phyloP scores from a whole-genome alignment of 2,113 vertebrate species.

The Nothobranchius kuhntae region DNA sequence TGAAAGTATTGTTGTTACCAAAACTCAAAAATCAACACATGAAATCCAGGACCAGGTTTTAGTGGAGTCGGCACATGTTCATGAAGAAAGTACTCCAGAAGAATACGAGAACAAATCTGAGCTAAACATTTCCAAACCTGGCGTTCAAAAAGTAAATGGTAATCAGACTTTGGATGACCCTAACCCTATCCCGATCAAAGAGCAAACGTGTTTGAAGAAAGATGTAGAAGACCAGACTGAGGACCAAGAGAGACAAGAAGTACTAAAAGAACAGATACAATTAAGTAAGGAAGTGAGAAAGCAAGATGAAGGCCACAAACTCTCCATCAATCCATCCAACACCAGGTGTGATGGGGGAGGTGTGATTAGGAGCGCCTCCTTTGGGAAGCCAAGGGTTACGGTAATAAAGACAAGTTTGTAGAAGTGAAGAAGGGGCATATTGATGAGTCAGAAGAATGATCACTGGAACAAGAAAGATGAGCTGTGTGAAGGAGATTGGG shows the following conservation, averaged over 20 bases:
- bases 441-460: not conserved
- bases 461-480: constrained; percentile 15
- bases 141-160: not conserved
- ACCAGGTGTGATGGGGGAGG: constrained; percentile 12
- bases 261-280: constrained; percentile 24
- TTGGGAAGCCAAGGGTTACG: constrained; percentile 69
- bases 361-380: constrained; percentile 53
- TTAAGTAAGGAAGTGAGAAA: constrained; percentile 22
- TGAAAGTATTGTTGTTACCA: constrained; percentile 4
- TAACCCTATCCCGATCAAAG: not conserved
- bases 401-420: constrained; percentile 77
- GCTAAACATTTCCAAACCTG: constrained; percentile 11
- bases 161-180: constrained; percentile 8
- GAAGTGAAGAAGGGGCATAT: not conserved
- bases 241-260: constrained; percentile 25
- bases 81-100: constrained; percentile 27
- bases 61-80: constrained; percentile 5
- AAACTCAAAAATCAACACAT: constrained; percentile 6
- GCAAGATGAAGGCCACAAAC: constrained; percentile 20
- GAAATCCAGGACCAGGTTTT: not conserved
- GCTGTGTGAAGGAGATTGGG: not conserved
- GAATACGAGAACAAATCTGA: constrained; percentile 15
- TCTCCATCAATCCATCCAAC: constrained; percentile 24
- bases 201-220: constrained; percentile 11
- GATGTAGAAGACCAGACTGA: constrained; percentile 18